These are phyloP conservation scores for Gallinago stenura DNA, from an alignment of 2,797 vertebrate genomes.

Conservation along the genomic window DNA sequence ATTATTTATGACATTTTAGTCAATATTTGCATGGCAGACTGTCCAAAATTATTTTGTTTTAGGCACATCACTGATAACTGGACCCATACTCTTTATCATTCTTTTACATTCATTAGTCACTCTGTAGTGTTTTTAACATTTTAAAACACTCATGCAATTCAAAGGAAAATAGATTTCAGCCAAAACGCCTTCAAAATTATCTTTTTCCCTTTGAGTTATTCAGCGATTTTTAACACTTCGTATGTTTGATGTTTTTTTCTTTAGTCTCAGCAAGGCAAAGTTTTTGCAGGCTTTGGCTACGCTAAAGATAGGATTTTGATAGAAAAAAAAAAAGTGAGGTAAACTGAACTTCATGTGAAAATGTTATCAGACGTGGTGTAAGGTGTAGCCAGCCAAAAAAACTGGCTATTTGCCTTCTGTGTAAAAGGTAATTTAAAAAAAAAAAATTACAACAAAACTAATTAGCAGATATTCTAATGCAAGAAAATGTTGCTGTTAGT, in stretches of 20 bases:
- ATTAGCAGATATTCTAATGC: constrained; percentile 81
- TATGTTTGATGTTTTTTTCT: constrained; percentile 74
- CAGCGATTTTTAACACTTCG: constrained; percentile 75
- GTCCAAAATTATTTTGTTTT: constrained; percentile 67
- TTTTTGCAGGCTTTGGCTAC: constrained; percentile 67
- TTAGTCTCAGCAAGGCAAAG: constrained; percentile 68
- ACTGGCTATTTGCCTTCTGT: constrained; percentile 69
- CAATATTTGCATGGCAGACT: constrained; percentile 63
- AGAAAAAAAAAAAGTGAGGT: constrained; percentile 27
- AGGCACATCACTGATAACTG: constrained; percentile 65
- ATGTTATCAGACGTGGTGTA: constrained; percentile 54
- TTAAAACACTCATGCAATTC: constrained; percentile 76
- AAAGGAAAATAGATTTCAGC: constrained; percentile 77
- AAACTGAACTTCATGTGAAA: constrained; percentile 60
- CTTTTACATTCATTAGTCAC: constrained; percentile 69
- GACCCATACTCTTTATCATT: constrained; percentile 69
- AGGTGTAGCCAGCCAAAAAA: constrained; percentile 63
- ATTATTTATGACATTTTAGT: constrained; percentile 70
- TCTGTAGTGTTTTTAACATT: constrained; percentile 70
- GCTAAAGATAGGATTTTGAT: constrained; percentile 59
- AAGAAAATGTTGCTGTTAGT: constrained; percentile 79
- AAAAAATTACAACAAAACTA: constrained; percentile 73
- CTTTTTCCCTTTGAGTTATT: constrained; percentile 74
- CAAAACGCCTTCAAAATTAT: constrained; percentile 76
- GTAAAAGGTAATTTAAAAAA: constrained; percentile 71